A percentile compares a stretch with the other conserved stretches of the same genome.
Evolutionary conservation across 2,888 invertebrate genomes (phyloP).

Genomic region (Prosapia bicincta): DNA sequence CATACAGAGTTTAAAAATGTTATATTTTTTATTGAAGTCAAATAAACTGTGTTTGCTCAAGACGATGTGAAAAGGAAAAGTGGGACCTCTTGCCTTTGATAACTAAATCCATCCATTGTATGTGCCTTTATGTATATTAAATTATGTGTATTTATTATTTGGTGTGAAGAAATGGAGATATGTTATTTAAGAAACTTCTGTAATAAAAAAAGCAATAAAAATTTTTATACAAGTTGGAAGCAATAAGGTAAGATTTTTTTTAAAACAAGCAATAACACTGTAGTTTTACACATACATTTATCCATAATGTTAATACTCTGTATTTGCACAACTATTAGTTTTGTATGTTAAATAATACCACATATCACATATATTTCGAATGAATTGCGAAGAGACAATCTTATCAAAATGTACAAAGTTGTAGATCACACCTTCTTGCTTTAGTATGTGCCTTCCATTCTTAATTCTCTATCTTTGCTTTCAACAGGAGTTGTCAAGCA

Average conservation of each 20-base stretch:
- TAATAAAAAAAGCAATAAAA: background rate
- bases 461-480: background rate
- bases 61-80: background rate
- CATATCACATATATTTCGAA: background rate
- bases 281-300: background rate
- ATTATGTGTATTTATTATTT: constrained; percentile 14
- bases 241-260: background rate
- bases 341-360: background rate
- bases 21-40: background rate
- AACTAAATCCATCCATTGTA: constrained; percentile 20
- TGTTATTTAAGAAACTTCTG: background rate
- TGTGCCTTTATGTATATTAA: constrained; percentile 21
- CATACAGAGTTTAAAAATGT: background rate
- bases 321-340: background rate
- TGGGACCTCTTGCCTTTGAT: constrained; percentile 13
- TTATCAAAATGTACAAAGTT: constrained; percentile 23
- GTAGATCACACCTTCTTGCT: background rate
- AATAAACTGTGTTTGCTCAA: background rate
- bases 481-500: background rate
- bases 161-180: background rate
- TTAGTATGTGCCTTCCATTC: background rate
- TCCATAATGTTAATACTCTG: background rate
- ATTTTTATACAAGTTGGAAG: background rate
- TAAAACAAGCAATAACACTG: background rate
- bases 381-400: constrained; percentile 25